Base-by-base conservation (phyloP, 2,888 invertebrate species). In the Mesoligia furuncula region DNA sequence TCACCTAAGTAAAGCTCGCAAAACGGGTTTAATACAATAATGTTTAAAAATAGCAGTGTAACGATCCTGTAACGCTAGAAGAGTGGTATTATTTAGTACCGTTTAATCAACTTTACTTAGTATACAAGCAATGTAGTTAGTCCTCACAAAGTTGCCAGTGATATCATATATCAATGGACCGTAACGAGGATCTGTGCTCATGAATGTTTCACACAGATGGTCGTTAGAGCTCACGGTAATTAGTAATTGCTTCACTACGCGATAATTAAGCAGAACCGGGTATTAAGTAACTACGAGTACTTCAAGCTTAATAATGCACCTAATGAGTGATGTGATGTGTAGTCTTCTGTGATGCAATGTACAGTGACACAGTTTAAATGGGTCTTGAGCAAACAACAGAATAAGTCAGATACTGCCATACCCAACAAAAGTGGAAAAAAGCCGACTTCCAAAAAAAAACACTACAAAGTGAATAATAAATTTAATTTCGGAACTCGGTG, bases 161-260 rank as follows among this genome's bases (percentile, higher is more conserved):
- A 71, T 71, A 73, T 68, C 72, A 75, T 79, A 82, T 77, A 70
- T 76, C 84, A 84, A 86, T 85, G 64, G 73, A 71, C 66, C 69
- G 39, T 80, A 80, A 86, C 62, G 77, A 86, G 75, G 64, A 78
- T 59, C 73, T 68, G 64, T 64, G 70, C 68, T 77, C 86, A 74
- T 79, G 69, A 77, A 85, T 87, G 78, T 77, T 79, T 74, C 72
- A 66, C 68, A 75, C 64, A 87, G 71, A 83, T 85, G 88, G 80
- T 87, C 80, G 83, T 86, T 85, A 85, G 77, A 68, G 61, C 77
- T 76, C 71, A 72, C 77, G 65, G 78, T 86, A 85, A 86, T 87
- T 80, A 87, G 83, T 87, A 83, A 86, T 83, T 79, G 83, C 86
- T 83, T 79, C 85, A 75, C 85, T 85, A 27, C 51, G 57, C 66